Evolutionary conservation across 2,888 invertebrate genomes (phyloP), one percentile per base, ranked within the genome.

Genomic region (Cryptosula pallasiana): DNA sequence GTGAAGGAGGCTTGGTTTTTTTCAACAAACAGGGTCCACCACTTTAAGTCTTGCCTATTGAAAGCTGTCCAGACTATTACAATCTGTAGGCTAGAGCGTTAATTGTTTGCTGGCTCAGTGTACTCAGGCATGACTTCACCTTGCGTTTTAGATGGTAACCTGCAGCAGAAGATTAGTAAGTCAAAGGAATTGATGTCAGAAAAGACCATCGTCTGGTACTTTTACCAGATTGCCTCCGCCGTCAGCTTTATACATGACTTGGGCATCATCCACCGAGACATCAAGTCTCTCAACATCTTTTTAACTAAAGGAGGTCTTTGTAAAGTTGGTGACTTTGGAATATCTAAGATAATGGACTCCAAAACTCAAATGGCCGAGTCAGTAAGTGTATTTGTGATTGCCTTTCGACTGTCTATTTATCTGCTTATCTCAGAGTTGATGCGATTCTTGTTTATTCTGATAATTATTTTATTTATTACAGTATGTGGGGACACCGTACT

Each of bases 251-350:
- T 83, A 55, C 84, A 84, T 74, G 78, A 81, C 55, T 78, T 79
- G 75, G 81, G 80, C 35, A 83, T 84, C 27, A 78, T 84, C 55
- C 84, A 84, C 76, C 81, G 84, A 73, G 84, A 84, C 75, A 80
- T 84, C 9, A 84, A 84, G 75, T 79, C 83, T 13, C 72, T 83
- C 73, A 84, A 84, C 73, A 81, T 84, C 20, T 84, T 84, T 73
- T 78, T 83, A 63, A 84, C 83, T 16, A 83, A 82, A 73, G 76
- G 79, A 36, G 82, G 81, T 71, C 76, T 84, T 20, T 74, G 83
- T 29, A 84, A 84, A 75, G 77, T 84, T n/a, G 84, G 84, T 25
- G 84, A 84, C 73, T 84, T 84, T 78, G 84, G 84, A 27, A 84
- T 84, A 32, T 83, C 84, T 35, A 82, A 80, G 75, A 76, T 83